Base-by-base conservation (phyloP, 2,797 vertebrate genomes). In the Chiloscyllium punctatum region DNA sequence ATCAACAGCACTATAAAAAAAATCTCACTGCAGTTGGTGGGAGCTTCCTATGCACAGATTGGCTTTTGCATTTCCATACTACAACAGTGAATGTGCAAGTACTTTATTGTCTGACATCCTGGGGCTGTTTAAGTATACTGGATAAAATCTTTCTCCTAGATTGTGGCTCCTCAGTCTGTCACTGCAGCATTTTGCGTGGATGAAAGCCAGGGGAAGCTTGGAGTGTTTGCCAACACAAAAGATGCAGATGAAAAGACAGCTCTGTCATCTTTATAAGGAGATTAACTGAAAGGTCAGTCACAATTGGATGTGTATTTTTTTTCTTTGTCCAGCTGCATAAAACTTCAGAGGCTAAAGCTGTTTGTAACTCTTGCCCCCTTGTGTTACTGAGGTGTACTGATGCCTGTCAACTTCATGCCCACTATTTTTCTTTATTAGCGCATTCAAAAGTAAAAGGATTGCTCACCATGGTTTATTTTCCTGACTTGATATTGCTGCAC, bases 211-310 rank as follows among this genome's bases (percentile, higher is more conserved):
- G 90, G 21, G 90, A 69, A 92, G 90, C n/a, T 92, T 42, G 66
- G 21, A 90, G 21, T 69, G n/a, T 69, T 92, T 69, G 18, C 90
- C 90, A 69, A 42, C n/a, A 42, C 62, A 92, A 69, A 92, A 37
- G 37, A 68, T n/a, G 42, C n/a, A 92, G 42, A 92, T 92, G 42
- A 92, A 92, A 92, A 25, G 62, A 69, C n/a, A 92, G 66, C 62
- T 69, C 66, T 69, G n/a, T 92, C 66, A 66, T 92, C 69, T 92
- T 92, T 69, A 84, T 84, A 62, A 92, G 62, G 66, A 25, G 90
- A 69, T 92, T 92, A 92, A 92, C 90, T 27, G 62, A 92, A 92
- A 92, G 90, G 90, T 92, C 90, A 92, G n/a, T 92, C n/a, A 11
- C n/a, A 7, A 18, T 68, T 92, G 66, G 25, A 42, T 92, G 37